These are phyloP conservation scores for Gymnothorax reevesii DNA, from an alignment of 2,797 vertebrate genomes.

Conservation along the genomic window DNA sequence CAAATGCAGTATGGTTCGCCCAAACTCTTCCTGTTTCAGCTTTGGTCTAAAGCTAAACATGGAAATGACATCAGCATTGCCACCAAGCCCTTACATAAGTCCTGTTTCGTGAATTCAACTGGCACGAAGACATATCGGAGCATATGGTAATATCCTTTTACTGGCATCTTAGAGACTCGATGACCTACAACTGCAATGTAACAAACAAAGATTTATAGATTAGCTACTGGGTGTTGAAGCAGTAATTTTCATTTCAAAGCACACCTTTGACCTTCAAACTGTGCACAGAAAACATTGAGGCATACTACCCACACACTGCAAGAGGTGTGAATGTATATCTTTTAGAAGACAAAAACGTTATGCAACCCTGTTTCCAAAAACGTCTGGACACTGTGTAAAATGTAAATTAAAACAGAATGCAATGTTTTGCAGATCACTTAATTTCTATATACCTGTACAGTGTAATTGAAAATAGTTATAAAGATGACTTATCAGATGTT, in stretches of 20 bases:
- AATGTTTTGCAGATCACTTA: no score
- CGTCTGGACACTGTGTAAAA: no score
- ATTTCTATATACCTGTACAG: no score
- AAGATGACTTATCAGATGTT: no score
- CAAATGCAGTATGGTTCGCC: neutral
- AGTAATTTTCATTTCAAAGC: neutral
- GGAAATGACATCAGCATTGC: neutral
- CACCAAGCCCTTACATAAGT: neutral
- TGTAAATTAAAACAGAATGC: no score
- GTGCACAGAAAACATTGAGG: slow-evolving; percentile 19
- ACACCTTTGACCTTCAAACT: neutral
- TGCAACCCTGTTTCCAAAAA: neutral
- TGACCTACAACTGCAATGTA: neutral
- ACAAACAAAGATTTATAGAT: neutral
- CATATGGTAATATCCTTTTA: slow-evolving; percentile 18
- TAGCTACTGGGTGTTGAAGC: neutral
- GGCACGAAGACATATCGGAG: neutral
- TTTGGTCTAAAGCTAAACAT: slow-evolving; percentile 14
- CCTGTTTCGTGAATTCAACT: slow-evolving; percentile 1
- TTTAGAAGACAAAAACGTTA: neutral
- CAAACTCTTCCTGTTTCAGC: slow-evolving; percentile 15
- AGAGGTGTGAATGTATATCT: neutral
- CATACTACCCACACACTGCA: neutral
- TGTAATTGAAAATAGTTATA: no score
- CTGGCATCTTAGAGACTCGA: neutral